A percentile compares a stretch with the other conserved stretches of the same genome.
Conservation (phyloP, 2,113 vertebrate genomes). For the Burhinus bistriatus region DNA sequence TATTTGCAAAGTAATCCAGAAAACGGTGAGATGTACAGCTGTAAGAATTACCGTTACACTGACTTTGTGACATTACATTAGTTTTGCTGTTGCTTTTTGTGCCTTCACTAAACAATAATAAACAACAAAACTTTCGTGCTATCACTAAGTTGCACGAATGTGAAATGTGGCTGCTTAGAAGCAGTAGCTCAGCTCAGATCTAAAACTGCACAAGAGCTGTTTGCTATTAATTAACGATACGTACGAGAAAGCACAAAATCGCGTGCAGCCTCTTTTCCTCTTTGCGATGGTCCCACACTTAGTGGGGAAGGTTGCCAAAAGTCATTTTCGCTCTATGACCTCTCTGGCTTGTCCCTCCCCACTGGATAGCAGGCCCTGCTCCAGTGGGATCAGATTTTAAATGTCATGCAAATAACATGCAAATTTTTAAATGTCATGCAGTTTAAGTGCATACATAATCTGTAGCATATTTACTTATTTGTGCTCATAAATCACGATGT, state of each 20-base stretch:
- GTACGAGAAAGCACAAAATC: neutral
- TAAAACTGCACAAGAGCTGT: fast-evolving
- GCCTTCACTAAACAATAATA: neutral
- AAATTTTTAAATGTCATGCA: neutral
- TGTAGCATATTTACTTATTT: neutral
- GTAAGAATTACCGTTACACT: neutral
- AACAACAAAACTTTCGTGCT: neutral
- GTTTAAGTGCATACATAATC: neutral
- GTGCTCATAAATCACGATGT: neutral
- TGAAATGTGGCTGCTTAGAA: neutral
- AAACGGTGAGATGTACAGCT: neutral
- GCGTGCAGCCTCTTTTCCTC: neutral
- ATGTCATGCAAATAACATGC: neutral
- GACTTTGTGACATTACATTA: neutral
- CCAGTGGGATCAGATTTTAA: neutral
- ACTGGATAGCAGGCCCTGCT: neutral
- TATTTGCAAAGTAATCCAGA: conserved; percentile 48
- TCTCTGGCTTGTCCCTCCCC: neutral
- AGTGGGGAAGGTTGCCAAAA: neutral
- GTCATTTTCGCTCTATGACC: neutral
- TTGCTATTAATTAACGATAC: neutral
- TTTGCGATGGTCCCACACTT: neutral
- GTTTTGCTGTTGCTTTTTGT: neutral
- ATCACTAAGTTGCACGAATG: fast-evolving
- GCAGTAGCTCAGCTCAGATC: neutral